Conservation (phyloP, 2,113 vertebrate genomes). For the Orientallactaga bullata region DNA sequence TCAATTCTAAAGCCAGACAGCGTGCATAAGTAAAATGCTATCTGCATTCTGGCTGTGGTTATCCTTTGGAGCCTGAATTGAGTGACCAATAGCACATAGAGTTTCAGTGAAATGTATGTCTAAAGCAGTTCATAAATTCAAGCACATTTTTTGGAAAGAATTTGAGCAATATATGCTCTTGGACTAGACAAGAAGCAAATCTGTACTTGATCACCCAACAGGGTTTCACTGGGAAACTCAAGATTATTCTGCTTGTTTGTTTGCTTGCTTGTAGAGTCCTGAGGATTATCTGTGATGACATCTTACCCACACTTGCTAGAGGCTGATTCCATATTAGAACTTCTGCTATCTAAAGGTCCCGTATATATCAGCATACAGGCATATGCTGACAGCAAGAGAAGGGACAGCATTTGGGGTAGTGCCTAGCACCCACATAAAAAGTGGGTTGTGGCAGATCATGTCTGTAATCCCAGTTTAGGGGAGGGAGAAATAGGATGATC, state of each 20-base stretch:
- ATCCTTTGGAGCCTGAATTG: background rate
- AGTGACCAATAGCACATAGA: background rate
- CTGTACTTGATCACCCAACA: background rate
- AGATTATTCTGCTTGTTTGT: background rate
- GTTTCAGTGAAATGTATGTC: conserved; percentile 25
- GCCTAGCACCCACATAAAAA: no score
- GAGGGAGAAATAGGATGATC: no score
- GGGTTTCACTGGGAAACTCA: background rate
- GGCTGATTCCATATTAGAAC: no score
- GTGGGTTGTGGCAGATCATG: no score
- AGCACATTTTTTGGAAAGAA: conserved; percentile 24
- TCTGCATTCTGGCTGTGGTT: background rate
- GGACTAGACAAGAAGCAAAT: background rate
- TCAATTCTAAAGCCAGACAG: conserved; percentile 38
- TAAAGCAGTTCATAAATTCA: background rate
- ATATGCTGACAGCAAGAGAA: no score
- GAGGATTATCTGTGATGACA: no score
- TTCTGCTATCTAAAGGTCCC: no score
- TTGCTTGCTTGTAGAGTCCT: no score
- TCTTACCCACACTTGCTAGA: no score
- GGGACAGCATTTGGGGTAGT: no score
- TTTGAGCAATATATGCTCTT: background rate
- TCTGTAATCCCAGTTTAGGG: no score
- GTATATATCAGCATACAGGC: no score
- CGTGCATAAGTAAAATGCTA: background rate